Base-by-base conservation (phyloP, 2,888 invertebrate species). In the Leptopilina syphax region DNA sequence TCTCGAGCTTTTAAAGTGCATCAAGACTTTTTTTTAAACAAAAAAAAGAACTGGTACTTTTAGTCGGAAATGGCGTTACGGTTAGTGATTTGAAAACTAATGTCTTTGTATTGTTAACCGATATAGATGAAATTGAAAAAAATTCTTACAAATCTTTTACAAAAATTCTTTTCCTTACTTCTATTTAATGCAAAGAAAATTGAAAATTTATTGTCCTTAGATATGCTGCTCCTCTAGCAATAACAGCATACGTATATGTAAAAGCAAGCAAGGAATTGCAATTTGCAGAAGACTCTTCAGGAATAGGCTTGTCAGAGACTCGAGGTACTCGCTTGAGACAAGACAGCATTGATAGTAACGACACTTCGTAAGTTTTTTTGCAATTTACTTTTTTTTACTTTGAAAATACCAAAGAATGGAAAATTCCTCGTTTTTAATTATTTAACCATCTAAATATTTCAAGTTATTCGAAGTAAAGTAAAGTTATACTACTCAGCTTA, bases 191-290 rank as follows among this genome's bases (percentile, higher is more conserved):
- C 10, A 50, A 9, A 50, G 9, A 50, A 50, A 50, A 50, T 50
- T 50, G 10, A 9, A 50, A 50, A 1, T 44, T 44, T 44, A 18
- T 44, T 44, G 0, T 44, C 8, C 44, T 44, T 8, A 94, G 94
- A 92, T 95, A 94, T 86, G 93, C 93, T 77, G 92, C 93, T 78
- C 95, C 95, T 1, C 87, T 95, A 79, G 93, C 94, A 3, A 92
- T 95, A 73, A 93, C 95, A 80, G 94, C 94, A 3, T 95, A 95
- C 88, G 91, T 95, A 47, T 95, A 95, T 87, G 94, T 95, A 68
- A 93, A 94, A 86, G 93, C 95, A 73, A 94, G 95, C 0, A 93
- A 94, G 65, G 95, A 95, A 88, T 88, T 96, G 57, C 93, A 94
- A 67, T 92, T 92, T 6, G 93, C 93, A 27, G 94, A 94, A 80